Evolutionary conservation across 2,888 invertebrate species (phyloP).

Genomic region (Tanytarsus gracilentus): DNA sequence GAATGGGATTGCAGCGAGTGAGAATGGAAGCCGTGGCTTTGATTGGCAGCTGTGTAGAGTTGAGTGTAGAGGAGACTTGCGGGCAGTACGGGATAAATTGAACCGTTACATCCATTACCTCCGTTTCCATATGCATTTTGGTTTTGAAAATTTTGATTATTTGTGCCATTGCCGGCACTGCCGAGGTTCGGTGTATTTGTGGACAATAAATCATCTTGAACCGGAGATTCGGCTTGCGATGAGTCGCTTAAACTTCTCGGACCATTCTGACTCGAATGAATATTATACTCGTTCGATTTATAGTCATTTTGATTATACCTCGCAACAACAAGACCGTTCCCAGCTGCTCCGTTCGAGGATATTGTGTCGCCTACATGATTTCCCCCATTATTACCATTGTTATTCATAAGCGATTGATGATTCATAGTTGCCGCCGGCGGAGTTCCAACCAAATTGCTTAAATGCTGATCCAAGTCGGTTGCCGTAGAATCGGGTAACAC

Average conservation of each 20-base stretch:
- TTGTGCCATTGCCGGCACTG: too few relatives aligned
- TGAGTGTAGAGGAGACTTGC: slow-evolving; percentile 76
- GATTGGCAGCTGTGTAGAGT: slow-evolving; percentile 69
- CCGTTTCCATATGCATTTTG: slow-evolving; percentile 46
- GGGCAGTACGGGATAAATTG: slow-evolving; percentile 67
- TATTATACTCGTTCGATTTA: slow-evolving; percentile 55
- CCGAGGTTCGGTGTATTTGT: slow-evolving; percentile 55
- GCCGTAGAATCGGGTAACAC: slow-evolving; percentile 72
- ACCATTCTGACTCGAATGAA: slow-evolving; percentile 50
- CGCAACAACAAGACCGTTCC: slow-evolving; percentile 55
- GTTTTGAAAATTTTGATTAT: slow-evolving; percentile 48
- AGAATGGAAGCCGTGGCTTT: slow-evolving; percentile 62
- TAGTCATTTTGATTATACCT: slow-evolving; percentile 51
- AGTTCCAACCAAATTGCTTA: slow-evolving; percentile 54
- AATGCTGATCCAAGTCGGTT: slow-evolving; percentile 63
- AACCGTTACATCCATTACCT: slow-evolving; percentile 56
- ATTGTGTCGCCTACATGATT: slow-evolving; percentile 33
- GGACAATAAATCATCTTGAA: slow-evolving; percentile 64
- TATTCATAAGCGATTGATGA: slow-evolving; percentile 42
- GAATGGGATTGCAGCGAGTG: slow-evolving; percentile 57
- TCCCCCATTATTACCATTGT: slow-evolving; percentile 35
- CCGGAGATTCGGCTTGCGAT: slow-evolving; percentile 73
- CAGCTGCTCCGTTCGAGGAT: slow-evolving; percentile 30
- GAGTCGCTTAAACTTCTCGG: slow-evolving; percentile 74
- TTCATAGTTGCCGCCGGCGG: slow-evolving; percentile 46